These are phyloP conservation scores for Encarsia formosa DNA, from an alignment of 2,888 invertebrate genomes.

Conservation along the genomic window DNA sequence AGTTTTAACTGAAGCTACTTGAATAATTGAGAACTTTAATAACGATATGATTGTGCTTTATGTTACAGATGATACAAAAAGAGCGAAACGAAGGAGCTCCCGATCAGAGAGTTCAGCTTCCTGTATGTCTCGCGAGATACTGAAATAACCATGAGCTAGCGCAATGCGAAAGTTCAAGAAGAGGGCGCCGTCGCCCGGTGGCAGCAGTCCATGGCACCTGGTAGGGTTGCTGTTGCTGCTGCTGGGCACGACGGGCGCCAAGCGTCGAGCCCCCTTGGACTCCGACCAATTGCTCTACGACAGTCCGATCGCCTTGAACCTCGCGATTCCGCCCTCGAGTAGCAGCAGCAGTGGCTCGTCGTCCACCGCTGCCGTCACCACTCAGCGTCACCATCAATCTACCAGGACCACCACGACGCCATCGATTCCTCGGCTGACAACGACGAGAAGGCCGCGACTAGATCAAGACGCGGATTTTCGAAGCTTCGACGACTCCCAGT, in stretches of 20 bases:
- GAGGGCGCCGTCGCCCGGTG: slow-evolving; percentile 38
- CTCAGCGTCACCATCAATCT: slow-evolving; percentile 15
- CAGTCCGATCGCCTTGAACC: slow-evolving; percentile 20
- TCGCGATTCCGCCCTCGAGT: slow-evolving; percentile 5
- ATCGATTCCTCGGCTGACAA: slow-evolving; percentile 17
- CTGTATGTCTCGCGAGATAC: neutral
- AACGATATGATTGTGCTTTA: too few relatives aligned
- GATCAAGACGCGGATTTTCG: too few relatives aligned
- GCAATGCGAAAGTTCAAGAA: slow-evolving; percentile 47
- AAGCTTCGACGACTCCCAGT: slow-evolving; percentile 18
- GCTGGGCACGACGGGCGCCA: slow-evolving; percentile 40
- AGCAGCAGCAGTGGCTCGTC: neutral
- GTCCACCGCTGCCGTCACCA: slow-evolving; percentile 8
- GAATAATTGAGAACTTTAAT: too few relatives aligned
- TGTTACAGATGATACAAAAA: slow-evolving; percentile 1
- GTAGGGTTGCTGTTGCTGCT: slow-evolving; percentile 42
- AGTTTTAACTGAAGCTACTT: too few relatives aligned
- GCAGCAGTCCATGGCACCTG: slow-evolving; percentile 29
- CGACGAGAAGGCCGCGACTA: slow-evolving; percentile 8
- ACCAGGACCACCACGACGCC: slow-evolving; percentile 8
- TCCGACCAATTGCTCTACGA: slow-evolving; percentile 22
- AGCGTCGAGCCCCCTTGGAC: neutral
- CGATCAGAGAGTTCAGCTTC: too few relatives aligned
- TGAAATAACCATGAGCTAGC: slow-evolving; percentile 47
- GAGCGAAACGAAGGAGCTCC: neutral